phyloP scores from a whole-genome alignment of 2,888 invertebrate species.

The Caenorhabditis sp. region DNA sequence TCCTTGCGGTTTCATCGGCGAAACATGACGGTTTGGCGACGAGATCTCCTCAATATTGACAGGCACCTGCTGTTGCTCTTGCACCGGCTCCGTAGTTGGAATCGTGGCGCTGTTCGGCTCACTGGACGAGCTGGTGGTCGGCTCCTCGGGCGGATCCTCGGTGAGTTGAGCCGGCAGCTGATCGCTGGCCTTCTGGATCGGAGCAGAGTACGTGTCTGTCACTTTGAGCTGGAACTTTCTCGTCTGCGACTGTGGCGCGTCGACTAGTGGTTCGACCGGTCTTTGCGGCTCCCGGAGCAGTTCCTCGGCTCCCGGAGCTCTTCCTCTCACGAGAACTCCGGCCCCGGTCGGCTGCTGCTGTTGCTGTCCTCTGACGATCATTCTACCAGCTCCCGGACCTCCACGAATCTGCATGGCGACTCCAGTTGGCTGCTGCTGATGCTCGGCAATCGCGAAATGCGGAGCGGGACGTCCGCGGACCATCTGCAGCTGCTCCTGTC shows the following conservation, averaged over 20 bases:
- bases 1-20: background rate
- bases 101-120: too few relatives aligned
- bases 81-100: too few relatives aligned
- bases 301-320: conserved; percentile 7
- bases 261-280: background rate
- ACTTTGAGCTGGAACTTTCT: conserved; percentile 23
- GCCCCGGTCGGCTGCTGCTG: background rate
- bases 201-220: conserved; percentile 17
- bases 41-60: too few relatives aligned
- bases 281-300: conserved; percentile 1
- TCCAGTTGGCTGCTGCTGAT: background rate
- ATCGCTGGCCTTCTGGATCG: conserved; percentile 19
- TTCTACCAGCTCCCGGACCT: background rate
- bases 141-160: conserved; percentile 24
- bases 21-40: too few relatives aligned
- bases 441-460: background rate
- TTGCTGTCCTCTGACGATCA: background rate
- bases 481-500: conserved; percentile 11
- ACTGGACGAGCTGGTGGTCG: too few relatives aligned
- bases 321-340: background rate
- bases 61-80: too few relatives aligned
- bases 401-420: too few relatives aligned
- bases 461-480: conserved; percentile 3
- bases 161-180: conserved; percentile 48
- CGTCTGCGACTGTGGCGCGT: background rate